These are phyloP conservation scores for Pyrrhia umbra DNA, from an alignment of 2,888 invertebrate genomes.

Conservation along the genomic window DNA sequence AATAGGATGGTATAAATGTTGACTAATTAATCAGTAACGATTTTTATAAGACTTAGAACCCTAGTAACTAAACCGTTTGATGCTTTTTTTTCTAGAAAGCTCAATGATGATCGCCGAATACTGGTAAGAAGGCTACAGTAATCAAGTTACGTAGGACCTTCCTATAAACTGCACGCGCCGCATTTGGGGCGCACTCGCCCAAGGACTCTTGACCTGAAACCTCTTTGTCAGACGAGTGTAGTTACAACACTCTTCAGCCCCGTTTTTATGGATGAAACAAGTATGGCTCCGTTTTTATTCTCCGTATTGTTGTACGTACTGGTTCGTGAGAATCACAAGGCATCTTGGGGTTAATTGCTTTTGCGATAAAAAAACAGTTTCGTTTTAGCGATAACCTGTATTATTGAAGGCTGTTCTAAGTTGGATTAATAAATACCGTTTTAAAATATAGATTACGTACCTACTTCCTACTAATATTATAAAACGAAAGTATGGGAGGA, in stretches of 20 bases:
- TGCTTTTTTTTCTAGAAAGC: not conserved
- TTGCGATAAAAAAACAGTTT: slow-evolving; percentile 15
- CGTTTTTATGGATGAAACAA: slow-evolving; percentile 63
- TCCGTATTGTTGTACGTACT: slow-evolving; percentile 29
- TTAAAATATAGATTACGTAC: too few species aligned
- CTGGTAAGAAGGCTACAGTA: slow-evolving; percentile 37
- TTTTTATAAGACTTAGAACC: too few species aligned
- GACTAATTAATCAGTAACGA: too few species aligned
- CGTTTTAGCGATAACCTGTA: not conserved
- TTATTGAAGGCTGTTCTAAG: not conserved
- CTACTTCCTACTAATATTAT: too few species aligned
- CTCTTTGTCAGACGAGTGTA: slow-evolving; percentile 71
- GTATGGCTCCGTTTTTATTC: slow-evolving; percentile 42
- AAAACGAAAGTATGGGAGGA: too few species aligned
- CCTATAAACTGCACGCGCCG: slow-evolving; percentile 64
- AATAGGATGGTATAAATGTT: too few species aligned
- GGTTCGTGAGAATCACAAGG: not conserved
- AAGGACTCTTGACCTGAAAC: slow-evolving; percentile 74
- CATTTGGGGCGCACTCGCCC: slow-evolving; percentile 60
- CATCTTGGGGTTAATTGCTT: slow-evolving; percentile 23
- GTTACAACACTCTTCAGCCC: slow-evolving; percentile 60
- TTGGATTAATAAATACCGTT: not conserved
- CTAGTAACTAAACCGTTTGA: not conserved
- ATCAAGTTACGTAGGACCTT: slow-evolving; percentile 67
- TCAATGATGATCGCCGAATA: slow-evolving; percentile 13